These are phyloP conservation scores for Sarcophaga bullata DNA, from an alignment of 1,140 invertebrate genomes.

Conservation along the genomic window DNA sequence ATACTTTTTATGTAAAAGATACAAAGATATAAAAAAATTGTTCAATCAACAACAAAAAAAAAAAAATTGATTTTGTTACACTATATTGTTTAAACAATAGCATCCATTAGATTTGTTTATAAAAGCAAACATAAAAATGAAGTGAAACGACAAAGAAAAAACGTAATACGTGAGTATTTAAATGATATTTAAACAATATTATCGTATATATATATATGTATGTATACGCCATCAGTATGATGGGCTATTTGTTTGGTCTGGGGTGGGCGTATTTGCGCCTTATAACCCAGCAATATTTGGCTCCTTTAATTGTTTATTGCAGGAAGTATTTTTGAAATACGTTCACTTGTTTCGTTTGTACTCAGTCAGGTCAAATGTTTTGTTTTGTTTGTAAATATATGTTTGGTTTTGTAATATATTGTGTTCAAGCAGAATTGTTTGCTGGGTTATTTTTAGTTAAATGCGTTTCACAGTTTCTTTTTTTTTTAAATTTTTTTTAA, in stretches of 20 bases:
- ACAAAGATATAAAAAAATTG: neutral
- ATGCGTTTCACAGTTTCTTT: neutral
- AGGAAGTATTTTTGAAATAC: no score
- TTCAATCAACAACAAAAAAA: no score
- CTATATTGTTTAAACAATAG: neutral
- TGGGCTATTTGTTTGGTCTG: neutral
- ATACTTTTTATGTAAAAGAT: conserved; percentile 24
- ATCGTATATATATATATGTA: neutral
- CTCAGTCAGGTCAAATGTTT: no score
- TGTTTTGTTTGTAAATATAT: no score
- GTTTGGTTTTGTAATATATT: no score
- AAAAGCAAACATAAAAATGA: neutral
- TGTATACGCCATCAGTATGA: conserved; percentile 9
- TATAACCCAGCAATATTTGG: neutral
- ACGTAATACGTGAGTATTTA: neutral
- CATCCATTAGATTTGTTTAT: neutral
- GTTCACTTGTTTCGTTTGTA: no score
- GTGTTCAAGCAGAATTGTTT: neutral
- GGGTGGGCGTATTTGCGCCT: neutral
- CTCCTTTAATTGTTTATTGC: no score
- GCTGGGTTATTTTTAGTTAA: neutral
- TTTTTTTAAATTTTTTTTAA: neutral
- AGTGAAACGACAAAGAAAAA: neutral
- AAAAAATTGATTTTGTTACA: no score
- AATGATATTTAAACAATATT: no score